phyloP scores from a whole-genome alignment of 2,113 vertebrate genomes.

The Sclerurus mexicanus region DNA sequence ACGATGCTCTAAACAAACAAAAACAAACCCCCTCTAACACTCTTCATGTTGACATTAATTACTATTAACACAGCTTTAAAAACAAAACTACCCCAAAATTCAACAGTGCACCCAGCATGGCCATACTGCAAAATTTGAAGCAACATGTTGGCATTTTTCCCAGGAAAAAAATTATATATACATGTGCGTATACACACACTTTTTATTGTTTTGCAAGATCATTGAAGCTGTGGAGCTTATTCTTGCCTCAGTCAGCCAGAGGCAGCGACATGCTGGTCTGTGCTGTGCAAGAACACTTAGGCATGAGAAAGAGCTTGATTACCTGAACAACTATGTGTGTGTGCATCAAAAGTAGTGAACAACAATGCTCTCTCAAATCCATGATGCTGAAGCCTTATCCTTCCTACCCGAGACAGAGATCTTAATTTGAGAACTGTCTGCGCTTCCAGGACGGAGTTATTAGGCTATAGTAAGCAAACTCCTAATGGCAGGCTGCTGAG shows the following conservation, averaged over 20 bases:
- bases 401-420: not conserved
- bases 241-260: not conserved
- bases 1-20: not conserved
- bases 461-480: not conserved
- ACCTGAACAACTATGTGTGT: not conserved
- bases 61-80: slow-evolving; percentile 7
- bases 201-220: not conserved
- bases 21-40: not conserved
- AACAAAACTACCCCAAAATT: slow-evolving; percentile 33
- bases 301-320: not conserved
- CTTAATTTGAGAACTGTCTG: not conserved
- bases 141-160: slow-evolving; percentile 25
- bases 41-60: slow-evolving; percentile 36
- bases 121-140: slow-evolving; percentile 24
- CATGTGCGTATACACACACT: not conserved
- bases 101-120: not conserved
- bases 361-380: not conserved
- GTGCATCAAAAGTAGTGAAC: not conserved
- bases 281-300: not conserved
- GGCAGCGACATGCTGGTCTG: not conserved
- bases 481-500: not conserved
- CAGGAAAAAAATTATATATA: not conserved
- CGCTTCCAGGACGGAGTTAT: not conserved
- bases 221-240: not conserved
- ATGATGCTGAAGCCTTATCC: not conserved